Evolutionary conservation across 1,140 invertebrate species (phyloP).

Genomic region (Popillia japonica): DNA sequence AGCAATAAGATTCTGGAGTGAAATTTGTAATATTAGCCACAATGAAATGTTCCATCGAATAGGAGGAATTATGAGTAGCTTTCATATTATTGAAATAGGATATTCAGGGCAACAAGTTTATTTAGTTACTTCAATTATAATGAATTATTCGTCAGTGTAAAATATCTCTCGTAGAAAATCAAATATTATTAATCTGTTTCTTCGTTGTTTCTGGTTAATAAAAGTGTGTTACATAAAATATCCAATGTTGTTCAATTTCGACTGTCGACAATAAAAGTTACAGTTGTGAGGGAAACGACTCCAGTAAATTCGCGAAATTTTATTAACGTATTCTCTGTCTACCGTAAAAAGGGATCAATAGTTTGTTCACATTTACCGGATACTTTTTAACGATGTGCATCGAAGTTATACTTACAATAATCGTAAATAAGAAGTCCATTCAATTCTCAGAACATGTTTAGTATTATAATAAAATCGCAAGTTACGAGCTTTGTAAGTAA

Average conservation of each 20-base stretch:
- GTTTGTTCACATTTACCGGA: not conserved
- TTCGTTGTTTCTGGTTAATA: too few relatives aligned
- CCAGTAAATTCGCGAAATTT: not conserved
- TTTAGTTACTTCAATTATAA: too few relatives aligned
- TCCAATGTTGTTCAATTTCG: not conserved
- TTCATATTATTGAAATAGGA: too few relatives aligned
- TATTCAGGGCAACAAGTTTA: too few relatives aligned
- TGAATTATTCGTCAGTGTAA: too few relatives aligned
- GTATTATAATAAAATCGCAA: conserved; percentile 1
- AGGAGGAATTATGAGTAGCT: too few relatives aligned
- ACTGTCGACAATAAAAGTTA: not conserved
- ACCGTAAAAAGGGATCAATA: conserved; percentile 4
- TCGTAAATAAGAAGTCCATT: not conserved
- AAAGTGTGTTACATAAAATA: not conserved
- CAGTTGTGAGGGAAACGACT: not conserved
- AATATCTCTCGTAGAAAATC: too few relatives aligned
- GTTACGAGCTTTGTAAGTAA: not conserved
- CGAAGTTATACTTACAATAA: not conserved
- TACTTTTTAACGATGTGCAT: not conserved
- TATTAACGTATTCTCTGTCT: conserved; percentile 12
- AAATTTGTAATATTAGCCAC: too few relatives aligned
- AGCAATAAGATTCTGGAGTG: too few relatives aligned
- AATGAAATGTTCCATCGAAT: too few relatives aligned
- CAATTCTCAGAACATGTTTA: not conserved
- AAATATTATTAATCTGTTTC: too few relatives aligned